phyloP scores from a whole-genome alignment of 1,140 invertebrate genomes.

The Drosophila gunungcola region DNA sequence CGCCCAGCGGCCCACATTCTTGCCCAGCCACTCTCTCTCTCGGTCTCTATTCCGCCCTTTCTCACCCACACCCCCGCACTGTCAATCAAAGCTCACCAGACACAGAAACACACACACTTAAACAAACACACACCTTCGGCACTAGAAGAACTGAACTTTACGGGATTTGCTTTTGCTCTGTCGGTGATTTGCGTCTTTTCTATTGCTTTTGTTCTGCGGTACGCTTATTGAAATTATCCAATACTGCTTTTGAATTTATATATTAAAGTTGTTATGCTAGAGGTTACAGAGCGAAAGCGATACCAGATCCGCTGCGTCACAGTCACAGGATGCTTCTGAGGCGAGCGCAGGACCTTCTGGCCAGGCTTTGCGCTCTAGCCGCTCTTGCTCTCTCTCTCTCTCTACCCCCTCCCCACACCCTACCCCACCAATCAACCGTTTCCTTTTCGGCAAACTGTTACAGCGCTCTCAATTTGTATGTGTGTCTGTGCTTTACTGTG shows the following conservation, averaged over 20 bases:
- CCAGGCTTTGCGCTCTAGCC: conserved; percentile 38
- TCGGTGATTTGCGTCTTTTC: conserved; percentile 10
- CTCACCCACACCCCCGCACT: conserved; percentile 13
- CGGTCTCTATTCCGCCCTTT: conserved; percentile 1
- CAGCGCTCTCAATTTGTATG: conserved; percentile 39
- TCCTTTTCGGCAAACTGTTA: conserved; percentile 57
- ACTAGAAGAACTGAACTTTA: conserved; percentile 31
- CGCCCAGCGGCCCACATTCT: conserved; percentile 53
- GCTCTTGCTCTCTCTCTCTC: conserved; percentile 1
- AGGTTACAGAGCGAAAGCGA: conserved; percentile 28
- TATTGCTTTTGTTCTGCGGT: conserved; percentile 20
- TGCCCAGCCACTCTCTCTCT: conserved; percentile 2
- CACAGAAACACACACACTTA: conserved; percentile 22
- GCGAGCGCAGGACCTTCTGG: conserved; percentile 51
- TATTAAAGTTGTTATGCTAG: conserved; percentile 11
- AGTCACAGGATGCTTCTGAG: conserved; percentile 78
- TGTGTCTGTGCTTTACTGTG: not conserved
- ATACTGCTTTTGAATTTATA: not conserved
- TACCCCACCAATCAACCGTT: not conserved
- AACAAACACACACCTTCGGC: conserved; percentile 38
- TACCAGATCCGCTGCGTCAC: conserved; percentile 70
- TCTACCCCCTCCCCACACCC: conserved; percentile 7
- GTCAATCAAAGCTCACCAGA: conserved; percentile 19
- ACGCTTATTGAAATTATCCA: conserved; percentile 28
- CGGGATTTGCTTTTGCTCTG: conserved; percentile 10